Base-by-base conservation (phyloP, 53 echinoderm and acorn worm species). In the Glandiceps talaboti region DNA sequence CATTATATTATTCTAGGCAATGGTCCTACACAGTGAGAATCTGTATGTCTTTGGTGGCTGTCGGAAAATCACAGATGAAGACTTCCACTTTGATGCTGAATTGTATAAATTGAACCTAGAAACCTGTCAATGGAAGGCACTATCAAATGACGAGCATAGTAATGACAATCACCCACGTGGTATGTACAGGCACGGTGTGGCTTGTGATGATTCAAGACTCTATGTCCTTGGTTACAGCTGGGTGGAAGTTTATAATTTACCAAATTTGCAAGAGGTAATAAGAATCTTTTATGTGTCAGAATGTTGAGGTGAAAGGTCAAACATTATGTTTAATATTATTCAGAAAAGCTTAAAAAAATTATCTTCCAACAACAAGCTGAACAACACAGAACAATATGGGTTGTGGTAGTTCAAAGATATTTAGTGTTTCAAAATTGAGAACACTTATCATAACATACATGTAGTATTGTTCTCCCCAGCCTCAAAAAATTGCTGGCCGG, bases 111-210 rank as follows among this genome's bases (percentile, higher is more conserved):
- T 92, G 28, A 81, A 92, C 80, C 77, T 89, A 33, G 32, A 73
- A 76, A 84, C 74, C 27, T 78, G 81, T 1, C 74, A 74, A 31
- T 92, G 92, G 92, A 80, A 79, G 0, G 30, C 78, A 0, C 30
- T 92, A 14, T 84, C 87, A 20, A 82, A 89, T 75, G 32, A 77
- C 75, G 80, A 80, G 0, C 73, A 32, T 6, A 77, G 82, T 75
- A 72, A 73, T 26, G 74, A 74, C 33, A 29, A 77, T 1, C 33
- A 83, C 28, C 32, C 80, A 12, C 80, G 92, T 30, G 92, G 86
- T 74, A 92, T 92, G 92, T 92, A 92, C 79, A 73, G 92, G 29
- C 92, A 92, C 73, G 82, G 89, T 10, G 73, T 92, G 25, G 92
- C 82, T 1, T 80, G 74, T 80, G 76, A 87, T 29, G 74, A 79